phyloP scores from a whole-genome alignment of 2,113 vertebrate genomes.

The Dasypus novemcinctus region DNA sequence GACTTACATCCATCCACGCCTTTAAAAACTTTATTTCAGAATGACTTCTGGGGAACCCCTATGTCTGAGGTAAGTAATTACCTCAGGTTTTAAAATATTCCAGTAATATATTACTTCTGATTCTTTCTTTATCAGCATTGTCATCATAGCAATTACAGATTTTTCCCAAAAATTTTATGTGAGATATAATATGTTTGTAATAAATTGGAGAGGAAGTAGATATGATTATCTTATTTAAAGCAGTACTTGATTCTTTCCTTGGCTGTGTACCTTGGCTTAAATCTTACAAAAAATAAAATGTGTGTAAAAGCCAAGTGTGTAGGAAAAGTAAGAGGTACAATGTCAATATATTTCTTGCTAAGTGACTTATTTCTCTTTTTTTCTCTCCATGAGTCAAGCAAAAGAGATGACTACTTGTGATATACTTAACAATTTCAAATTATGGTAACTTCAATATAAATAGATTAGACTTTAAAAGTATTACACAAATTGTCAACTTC shows the following conservation, averaged over 20 bases:
- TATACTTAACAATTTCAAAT: conserved; percentile 32
- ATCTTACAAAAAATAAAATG: not conserved
- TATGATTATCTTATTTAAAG: not conserved
- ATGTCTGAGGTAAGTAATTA: conserved; percentile 93
- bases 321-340: not conserved
- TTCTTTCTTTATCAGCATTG: not conserved
- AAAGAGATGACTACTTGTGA: not conserved
- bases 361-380: not conserved
- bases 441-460: not conserved
- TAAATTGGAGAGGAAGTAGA: not conserved
- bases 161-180: not conserved
- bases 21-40: conserved; percentile 93
- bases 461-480: not conserved
- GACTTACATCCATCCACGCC: conserved; percentile 96
- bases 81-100: conserved; percentile 23
- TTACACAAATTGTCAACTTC: not conserved
- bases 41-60: conserved; percentile 99
- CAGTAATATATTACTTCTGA: not conserved
- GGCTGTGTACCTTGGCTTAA: not conserved
- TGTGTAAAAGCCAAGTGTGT: not conserved
- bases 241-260: conserved; percentile 1
- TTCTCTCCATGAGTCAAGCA: not conserved
- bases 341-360: not conserved
- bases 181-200: not conserved
- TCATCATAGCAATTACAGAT: not conserved